A percentile compares a stretch with the other conserved stretches of the same genome.
Conservation (phyloP, 1,140 invertebrate genomes). For the Prorops nasuta region DNA sequence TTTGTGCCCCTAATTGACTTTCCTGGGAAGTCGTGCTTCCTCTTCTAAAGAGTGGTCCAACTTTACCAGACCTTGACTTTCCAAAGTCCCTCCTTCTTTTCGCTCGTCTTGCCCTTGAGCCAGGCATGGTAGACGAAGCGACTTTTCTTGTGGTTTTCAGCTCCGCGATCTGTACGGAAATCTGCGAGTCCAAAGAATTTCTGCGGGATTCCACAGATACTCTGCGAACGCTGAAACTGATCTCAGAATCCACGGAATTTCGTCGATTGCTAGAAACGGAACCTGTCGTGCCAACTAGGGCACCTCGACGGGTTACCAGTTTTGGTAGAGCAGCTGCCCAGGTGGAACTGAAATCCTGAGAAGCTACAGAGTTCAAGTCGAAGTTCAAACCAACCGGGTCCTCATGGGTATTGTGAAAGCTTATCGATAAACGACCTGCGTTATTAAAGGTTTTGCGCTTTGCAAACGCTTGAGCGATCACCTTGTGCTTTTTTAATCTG, state of each 20-base stretch:
- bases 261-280: constrained; percentile 63
- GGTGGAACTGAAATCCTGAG: constrained; percentile 74
- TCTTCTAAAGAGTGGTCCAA: constrained; percentile 57
- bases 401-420: constrained; percentile 79
- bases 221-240: constrained; percentile 74
- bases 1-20: constrained; percentile 67
- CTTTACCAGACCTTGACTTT: constrained; percentile 50
- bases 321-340: constrained; percentile 87
- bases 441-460: constrained; percentile 83
- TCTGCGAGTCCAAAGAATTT: constrained; percentile 81
- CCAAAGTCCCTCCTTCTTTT: constrained; percentile 39
- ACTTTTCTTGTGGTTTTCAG: constrained; percentile 69
- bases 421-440: constrained; percentile 81
- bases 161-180: constrained; percentile 79
- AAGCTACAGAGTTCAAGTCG: constrained; percentile 76
- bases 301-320: constrained; percentile 78
- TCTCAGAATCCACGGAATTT: constrained; percentile 74
- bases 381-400: constrained; percentile 89
- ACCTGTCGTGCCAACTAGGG: constrained; percentile 64
- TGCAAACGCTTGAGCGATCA: constrained; percentile 87
- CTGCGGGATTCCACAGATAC: constrained; percentile 79
- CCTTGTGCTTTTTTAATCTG: constrained; percentile 82
- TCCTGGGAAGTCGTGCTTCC: constrained; percentile 78
- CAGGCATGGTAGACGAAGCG: constrained; percentile 45
- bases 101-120: constrained; percentile 35